phyloP scores from a whole-genome alignment of 2,113 vertebrate species.

The Rhabdomys dilectus region DNA sequence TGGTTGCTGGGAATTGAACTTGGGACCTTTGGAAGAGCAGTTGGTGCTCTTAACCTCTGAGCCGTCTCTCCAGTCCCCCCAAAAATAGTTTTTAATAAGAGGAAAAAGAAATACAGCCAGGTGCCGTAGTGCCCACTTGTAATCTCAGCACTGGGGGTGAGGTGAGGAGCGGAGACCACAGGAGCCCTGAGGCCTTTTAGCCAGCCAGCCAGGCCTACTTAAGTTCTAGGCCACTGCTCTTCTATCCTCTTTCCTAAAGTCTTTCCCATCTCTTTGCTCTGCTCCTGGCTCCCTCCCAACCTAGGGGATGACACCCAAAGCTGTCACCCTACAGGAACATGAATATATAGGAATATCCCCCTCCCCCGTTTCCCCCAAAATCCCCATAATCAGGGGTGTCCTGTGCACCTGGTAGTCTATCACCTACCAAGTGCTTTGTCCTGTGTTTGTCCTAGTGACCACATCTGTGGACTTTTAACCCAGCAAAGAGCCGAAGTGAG shows the following conservation, averaged over 20 bases:
- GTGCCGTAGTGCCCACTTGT: no score
- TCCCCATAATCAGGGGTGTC: background rate
- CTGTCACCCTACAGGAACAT: background rate
- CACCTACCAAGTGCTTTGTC: background rate
- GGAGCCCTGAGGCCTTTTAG: background rate
- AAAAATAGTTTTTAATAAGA: background rate
- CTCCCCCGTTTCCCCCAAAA: fast-evolving
- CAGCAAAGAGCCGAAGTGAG: background rate
- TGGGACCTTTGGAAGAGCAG: no score
- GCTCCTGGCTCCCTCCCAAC: background rate
- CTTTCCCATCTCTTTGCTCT: background rate
- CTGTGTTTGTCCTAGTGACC: background rate
- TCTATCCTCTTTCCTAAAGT: background rate
- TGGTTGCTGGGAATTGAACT: no score
- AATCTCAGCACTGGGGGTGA: background rate
- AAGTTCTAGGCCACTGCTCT: background rate
- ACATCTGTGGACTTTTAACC: background rate
- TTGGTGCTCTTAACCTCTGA: no score
- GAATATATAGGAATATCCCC: background rate
- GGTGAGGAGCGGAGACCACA: background rate
- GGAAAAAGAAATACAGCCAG: background rate
- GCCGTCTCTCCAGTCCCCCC: no score
- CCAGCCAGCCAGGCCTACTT: background rate
- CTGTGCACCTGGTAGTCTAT: background rate
- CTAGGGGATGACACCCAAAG: background rate